Conservation (phyloP, 2,888 invertebrate species). For the Campoplex nolae region DNA sequence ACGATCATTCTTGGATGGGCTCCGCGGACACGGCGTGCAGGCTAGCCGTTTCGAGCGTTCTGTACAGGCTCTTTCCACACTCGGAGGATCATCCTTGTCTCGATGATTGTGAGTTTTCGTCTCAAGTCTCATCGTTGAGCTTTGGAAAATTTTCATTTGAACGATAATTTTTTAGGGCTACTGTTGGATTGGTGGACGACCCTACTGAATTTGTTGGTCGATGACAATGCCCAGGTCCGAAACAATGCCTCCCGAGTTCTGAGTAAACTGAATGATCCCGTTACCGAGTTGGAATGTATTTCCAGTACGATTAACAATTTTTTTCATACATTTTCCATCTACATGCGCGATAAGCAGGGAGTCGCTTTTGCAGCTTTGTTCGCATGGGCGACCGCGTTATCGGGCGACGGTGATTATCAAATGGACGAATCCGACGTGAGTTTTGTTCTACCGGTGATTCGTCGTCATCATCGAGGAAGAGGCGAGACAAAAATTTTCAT, state of each 20-base stretch:
- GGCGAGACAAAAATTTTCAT: too few species aligned
- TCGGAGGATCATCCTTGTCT: slow-evolving; percentile 31
- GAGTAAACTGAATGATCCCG: slow-evolving; percentile 46
- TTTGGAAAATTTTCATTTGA: background rate
- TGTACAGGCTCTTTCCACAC: slow-evolving; percentile 73
- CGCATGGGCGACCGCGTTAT: slow-evolving; percentile 78
- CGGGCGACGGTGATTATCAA: slow-evolving; percentile 77
- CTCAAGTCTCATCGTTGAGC: background rate
- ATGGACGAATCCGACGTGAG: slow-evolving; percentile 82
- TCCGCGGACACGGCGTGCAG: slow-evolving; percentile 75
- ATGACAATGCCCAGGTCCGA: slow-evolving; percentile 78
- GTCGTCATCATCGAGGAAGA: too few species aligned
- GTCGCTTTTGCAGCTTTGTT: slow-evolving; percentile 76
- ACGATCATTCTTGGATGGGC: slow-evolving; percentile 77
- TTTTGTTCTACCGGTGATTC: background rate
- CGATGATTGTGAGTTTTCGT: slow-evolving; percentile 48
- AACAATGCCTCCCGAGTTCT: slow-evolving; percentile 73
- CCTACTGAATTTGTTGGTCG: slow-evolving; percentile 78
- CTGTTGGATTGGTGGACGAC: slow-evolving; percentile 81
- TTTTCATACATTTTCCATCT: slow-evolving; percentile 75
- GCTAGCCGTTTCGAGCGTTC: slow-evolving; percentile 76
- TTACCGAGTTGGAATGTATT: slow-evolving; percentile 70
- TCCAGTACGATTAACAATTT: slow-evolving; percentile 71
- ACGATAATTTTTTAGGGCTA: slow-evolving; percentile 57
- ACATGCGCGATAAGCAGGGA: slow-evolving; percentile 63